Conservation (phyloP, 2,888 invertebrate genomes). For the Lepidochrysops patricia region DNA sequence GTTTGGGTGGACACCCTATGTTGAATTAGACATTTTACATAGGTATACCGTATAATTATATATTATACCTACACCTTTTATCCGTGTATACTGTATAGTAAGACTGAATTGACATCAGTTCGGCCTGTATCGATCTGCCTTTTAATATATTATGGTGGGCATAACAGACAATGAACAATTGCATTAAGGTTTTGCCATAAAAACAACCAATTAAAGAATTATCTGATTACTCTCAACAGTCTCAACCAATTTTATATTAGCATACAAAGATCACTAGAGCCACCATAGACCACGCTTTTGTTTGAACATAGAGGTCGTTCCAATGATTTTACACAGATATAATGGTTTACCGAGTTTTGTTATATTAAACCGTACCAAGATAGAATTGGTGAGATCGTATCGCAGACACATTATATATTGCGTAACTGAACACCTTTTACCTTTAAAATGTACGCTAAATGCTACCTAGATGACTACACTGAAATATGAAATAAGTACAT, state of each 20-base stretch:
- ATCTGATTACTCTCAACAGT: background rate
- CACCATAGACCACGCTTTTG: background rate
- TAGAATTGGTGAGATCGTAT: conserved; percentile 8
- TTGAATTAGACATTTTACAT: too few relatives aligned
- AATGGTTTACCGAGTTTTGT: background rate
- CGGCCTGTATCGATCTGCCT: too few relatives aligned
- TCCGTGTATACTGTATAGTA: too few relatives aligned
- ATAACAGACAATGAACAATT: too few relatives aligned
- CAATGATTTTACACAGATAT: background rate
- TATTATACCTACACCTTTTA: too few relatives aligned
- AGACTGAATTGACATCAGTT: too few relatives aligned
- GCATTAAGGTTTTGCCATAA: too few relatives aligned
- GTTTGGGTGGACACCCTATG: too few relatives aligned
- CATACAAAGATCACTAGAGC: background rate
- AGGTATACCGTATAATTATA: too few relatives aligned
- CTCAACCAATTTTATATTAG: background rate
- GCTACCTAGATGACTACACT: background rate
- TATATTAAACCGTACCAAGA: background rate
- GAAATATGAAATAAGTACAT: too few relatives aligned
- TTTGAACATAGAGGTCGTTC: background rate
- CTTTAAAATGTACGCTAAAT: conserved; percentile 1
- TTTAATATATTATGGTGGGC: too few relatives aligned
- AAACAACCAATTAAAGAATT: background rate
- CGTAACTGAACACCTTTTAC: conserved; percentile 22
- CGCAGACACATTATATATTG: conserved; percentile 13